phyloP scores from a whole-genome alignment of 2,797 vertebrate species.

The Pseudomugil tenellus region DNA sequence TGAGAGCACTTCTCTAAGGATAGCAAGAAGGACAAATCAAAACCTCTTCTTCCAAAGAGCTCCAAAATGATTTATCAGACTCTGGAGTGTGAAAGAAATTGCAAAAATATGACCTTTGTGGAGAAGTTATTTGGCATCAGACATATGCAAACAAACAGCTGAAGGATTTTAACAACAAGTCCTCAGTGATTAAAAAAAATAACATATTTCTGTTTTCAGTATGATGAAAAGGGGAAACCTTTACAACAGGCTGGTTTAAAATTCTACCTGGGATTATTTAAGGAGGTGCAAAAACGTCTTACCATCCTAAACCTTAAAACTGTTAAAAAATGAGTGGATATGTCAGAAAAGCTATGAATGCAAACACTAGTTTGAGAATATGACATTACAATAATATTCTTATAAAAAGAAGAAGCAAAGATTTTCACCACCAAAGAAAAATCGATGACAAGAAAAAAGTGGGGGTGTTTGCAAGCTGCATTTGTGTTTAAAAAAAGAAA shows the following conservation, averaged over 20 bases:
- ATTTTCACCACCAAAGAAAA: background rate
- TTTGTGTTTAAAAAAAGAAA: background rate
- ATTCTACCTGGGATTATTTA: background rate
- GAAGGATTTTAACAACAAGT: background rate
- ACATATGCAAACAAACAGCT: background rate
- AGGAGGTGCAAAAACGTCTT: background rate
- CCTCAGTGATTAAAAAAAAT: background rate
- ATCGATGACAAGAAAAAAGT: background rate
- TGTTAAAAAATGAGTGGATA: background rate
- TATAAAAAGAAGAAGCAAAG: background rate
- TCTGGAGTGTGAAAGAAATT: background rate
- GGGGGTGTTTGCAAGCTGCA: too few relatives aligned
- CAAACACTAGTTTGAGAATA: background rate
- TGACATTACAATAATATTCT: background rate
- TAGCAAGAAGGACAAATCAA: background rate
- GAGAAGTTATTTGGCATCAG: background rate
- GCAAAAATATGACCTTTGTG: background rate
- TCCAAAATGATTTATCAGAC: background rate
- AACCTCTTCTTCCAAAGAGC: background rate
- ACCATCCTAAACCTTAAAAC: background rate
- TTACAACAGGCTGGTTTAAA: background rate
- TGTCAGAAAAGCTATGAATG: background rate
- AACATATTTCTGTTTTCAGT: background rate
- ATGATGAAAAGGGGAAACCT: background rate
- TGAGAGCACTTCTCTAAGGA: background rate